Conservation (phyloP, 1,140 invertebrate species). For the Eubasilissa regina region DNA sequence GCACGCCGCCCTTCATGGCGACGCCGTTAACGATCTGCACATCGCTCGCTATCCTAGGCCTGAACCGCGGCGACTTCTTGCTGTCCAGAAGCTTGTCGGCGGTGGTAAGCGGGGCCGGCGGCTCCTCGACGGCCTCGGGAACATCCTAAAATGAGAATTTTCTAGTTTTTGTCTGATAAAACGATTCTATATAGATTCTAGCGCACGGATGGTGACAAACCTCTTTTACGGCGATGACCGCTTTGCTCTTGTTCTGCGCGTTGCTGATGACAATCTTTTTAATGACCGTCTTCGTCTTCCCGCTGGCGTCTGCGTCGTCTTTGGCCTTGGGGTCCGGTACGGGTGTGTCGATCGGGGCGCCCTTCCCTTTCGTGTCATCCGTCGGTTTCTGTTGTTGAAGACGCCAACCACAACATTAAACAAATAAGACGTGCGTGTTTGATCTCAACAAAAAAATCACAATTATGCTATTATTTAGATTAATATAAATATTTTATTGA, state of each 20-base stretch:
- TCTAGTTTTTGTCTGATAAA: no score
- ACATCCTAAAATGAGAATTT: not conserved
- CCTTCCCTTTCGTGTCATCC: not conserved
- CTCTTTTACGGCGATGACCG: constrained; percentile 21
- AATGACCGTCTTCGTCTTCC: constrained; percentile 26
- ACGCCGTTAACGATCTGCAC: constrained; percentile 46
- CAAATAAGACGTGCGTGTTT: no score
- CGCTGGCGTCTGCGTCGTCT: not conserved
- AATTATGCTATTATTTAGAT: no score
- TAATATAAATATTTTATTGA: no score
- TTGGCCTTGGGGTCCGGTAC: not conserved
- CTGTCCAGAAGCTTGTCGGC: not conserved
- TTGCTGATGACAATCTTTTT: constrained; percentile 38
- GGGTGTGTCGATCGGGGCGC: no score
- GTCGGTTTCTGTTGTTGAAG: not conserved
- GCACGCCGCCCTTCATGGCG: constrained; percentile 44
- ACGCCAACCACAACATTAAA: no score
- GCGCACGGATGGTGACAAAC: not conserved
- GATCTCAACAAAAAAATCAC: no score
- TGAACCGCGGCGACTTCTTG: not conserved
- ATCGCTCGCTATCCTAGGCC: constrained; percentile 1
- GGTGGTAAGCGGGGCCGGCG: not conserved
- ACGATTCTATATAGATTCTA: no score
- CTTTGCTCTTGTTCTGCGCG: not conserved
- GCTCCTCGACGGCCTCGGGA: not conserved